Evolutionary conservation across 2,888 invertebrate species (phyloP).

Genomic region (Gandaritis pyraliata): DNA sequence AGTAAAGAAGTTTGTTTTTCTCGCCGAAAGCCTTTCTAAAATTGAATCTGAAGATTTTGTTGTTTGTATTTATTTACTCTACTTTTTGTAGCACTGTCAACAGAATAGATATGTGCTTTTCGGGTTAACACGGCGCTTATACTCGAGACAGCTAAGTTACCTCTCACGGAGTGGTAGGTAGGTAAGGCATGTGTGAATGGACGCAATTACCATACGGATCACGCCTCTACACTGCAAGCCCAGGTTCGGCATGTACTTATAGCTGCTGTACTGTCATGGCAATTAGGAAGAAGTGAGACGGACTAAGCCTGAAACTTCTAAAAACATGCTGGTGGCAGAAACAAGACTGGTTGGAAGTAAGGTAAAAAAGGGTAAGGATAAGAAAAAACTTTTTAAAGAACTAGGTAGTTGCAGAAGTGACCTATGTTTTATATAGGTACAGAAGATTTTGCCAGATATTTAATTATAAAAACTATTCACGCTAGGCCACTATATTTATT

Average conservation of each 20-base stretch:
- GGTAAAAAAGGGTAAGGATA: too few relatives aligned
- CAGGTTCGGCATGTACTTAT: conserved; percentile 19
- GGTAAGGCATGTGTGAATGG: conserved; percentile 59
- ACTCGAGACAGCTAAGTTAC: conserved; percentile 47
- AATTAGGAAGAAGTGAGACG: conserved; percentile 16
- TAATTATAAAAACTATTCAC: too few relatives aligned
- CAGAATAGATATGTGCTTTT: conserved; percentile 27
- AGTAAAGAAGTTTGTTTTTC: not conserved
- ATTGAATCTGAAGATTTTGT: not conserved
- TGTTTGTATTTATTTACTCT: conserved; percentile 1
- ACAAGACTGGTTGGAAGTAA: too few relatives aligned
- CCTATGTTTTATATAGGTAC: too few relatives aligned
- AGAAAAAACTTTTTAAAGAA: too few relatives aligned
- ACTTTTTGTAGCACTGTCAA: conserved; percentile 28
- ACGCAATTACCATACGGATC: conserved; percentile 69
- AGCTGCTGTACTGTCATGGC: not conserved
- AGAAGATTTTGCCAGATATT: too few relatives aligned
- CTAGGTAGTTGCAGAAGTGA: too few relatives aligned
- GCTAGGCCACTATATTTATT: too few relatives aligned
- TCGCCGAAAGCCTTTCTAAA: not conserved
- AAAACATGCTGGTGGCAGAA: not conserved
- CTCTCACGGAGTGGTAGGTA: conserved; percentile 44
- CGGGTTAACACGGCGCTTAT: conserved; percentile 34
- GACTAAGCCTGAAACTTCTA: not conserved
- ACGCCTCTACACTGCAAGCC: conserved; percentile 60